phyloP scores from a whole-genome alignment of 2,113 vertebrate genomes.

The Suricata suricatta region DNA sequence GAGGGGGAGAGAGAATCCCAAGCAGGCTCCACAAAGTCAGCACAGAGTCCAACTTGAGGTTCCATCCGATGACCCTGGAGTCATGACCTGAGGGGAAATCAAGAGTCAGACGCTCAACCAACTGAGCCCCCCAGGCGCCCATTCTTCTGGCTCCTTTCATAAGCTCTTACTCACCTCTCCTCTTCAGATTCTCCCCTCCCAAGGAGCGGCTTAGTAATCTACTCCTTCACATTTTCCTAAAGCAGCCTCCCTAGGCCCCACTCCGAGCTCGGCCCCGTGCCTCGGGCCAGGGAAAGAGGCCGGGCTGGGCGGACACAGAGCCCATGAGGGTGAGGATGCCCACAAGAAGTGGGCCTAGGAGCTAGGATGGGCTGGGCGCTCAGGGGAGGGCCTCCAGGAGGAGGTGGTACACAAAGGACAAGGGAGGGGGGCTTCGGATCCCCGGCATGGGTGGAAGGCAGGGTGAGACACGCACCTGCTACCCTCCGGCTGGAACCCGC shows the following conservation, averaged over 20 bases:
- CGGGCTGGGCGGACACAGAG: neutral
- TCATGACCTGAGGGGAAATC: too few relatives aligned
- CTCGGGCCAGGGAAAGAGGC: neutral
- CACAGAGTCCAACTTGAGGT: too few relatives aligned
- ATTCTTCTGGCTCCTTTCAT: neutral
- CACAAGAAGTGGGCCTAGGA: neutral
- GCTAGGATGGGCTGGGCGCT: neutral
- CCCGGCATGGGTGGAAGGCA: rapidly evolving
- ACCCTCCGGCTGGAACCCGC: neutral
- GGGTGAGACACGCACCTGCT: neutral
- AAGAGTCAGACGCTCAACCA: too few relatives aligned
- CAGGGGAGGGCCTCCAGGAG: neutral
- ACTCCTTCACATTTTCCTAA: neutral
- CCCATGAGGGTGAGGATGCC: neutral
- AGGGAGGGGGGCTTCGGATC: neutral
- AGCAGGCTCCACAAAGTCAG: too few relatives aligned
- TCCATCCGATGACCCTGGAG: too few relatives aligned
- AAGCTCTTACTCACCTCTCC: neutral
- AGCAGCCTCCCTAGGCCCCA: neutral
- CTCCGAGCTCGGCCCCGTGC: neutral
- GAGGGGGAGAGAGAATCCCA: too few relatives aligned
- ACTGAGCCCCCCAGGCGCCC: too few relatives aligned
- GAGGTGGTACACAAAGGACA: neutral
- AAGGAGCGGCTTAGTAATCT: neutral
- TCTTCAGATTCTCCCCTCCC: neutral